Percentiles rank a stretch among this genome's conserved stretches.
Evolutionary conservation across 2,888 invertebrate species (phyloP).

Genomic region (Sinodicranocentrus sp.): DNA sequence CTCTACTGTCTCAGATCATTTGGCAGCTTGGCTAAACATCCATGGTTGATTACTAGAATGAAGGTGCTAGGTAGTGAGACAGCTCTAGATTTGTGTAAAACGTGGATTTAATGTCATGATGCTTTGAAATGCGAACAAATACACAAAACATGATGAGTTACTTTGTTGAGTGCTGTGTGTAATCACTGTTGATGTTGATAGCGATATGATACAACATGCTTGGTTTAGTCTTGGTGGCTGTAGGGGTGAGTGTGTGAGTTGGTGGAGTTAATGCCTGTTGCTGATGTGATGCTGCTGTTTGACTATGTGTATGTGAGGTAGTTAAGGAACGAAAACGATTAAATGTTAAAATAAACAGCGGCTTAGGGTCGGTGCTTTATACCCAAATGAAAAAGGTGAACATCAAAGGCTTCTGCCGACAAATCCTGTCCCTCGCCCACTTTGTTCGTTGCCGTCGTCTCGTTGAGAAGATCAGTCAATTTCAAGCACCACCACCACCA

Average conservation of each 20-base stretch:
- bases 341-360: slow-evolving; percentile 76
- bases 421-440: slow-evolving; percentile 69
- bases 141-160: slow-evolving; percentile 27
- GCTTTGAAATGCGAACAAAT: slow-evolving; percentile 24
- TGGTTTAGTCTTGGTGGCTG: background rate
- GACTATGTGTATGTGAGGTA: slow-evolving; percentile 70
- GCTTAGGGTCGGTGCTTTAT: slow-evolving; percentile 71
- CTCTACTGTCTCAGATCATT: slow-evolving; percentile 22
- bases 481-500: slow-evolving; percentile 58
- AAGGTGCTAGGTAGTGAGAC: slow-evolving; percentile 38
- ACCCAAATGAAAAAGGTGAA: slow-evolving; percentile 76
- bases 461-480: slow-evolving; percentile 63
- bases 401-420: slow-evolving; percentile 76
- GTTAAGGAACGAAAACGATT: slow-evolving; percentile 75
- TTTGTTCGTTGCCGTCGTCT: slow-evolving; percentile 64
- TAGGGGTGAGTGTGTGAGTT: slow-evolving; percentile 18
- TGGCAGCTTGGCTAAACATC: slow-evolving; percentile 4
- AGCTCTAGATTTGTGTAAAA: slow-evolving; percentile 54
- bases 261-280: slow-evolving; percentile 29
- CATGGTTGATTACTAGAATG: slow-evolving; percentile 19
- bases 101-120: slow-evolving; percentile 58
- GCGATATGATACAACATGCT: too few species aligned
- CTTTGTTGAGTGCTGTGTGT: slow-evolving; percentile 26
- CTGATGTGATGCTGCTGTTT: slow-evolving; percentile 42
- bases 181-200: slow-evolving; percentile 17